Conservation (phyloP, 1,140 invertebrate species). For the Gryon sp. region DNA sequence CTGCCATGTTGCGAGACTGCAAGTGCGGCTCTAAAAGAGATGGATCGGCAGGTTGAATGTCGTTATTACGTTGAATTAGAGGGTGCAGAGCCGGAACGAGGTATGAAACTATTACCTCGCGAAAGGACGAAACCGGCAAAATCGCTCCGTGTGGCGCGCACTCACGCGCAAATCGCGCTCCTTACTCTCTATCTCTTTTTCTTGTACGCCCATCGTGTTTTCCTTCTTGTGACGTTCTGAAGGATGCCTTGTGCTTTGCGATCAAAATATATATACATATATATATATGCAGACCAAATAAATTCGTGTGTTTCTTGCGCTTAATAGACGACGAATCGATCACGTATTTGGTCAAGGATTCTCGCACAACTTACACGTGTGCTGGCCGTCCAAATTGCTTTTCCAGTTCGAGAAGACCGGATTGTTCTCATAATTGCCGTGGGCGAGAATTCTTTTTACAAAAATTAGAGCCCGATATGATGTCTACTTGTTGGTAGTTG, state of each 20-base stretch:
- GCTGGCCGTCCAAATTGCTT: slow-evolving; percentile 39
- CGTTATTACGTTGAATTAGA: slow-evolving; percentile 80
- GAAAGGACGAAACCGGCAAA: slow-evolving; percentile 71
- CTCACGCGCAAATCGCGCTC: slow-evolving; percentile 26
- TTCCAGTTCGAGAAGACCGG: slow-evolving; percentile 29
- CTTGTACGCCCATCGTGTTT: slow-evolving; percentile 4
- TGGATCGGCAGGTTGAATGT: slow-evolving; percentile 78
- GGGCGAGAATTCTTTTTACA: neutral
- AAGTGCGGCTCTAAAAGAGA: slow-evolving; percentile 65
- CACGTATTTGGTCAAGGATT: slow-evolving; percentile 59
- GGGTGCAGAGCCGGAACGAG: slow-evolving; percentile 79
- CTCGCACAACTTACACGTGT: slow-evolving; percentile 48
- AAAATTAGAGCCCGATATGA: neutral
- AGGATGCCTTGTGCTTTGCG: too few relatives aligned
- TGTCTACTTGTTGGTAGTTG: slow-evolving; percentile 19
- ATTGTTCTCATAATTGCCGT: slow-evolving; percentile 28
- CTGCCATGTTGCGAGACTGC: slow-evolving; percentile 40
- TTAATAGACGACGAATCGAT: slow-evolving; percentile 50
- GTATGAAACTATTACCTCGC: slow-evolving; percentile 80
- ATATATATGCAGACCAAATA: slow-evolving; percentile 18
- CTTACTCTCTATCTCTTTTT: slow-evolving; percentile 26
- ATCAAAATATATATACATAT: too few relatives aligned
- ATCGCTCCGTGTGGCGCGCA: slow-evolving; percentile 44
- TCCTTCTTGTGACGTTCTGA: slow-evolving; percentile 14
- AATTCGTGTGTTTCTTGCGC: slow-evolving; percentile 50